Conservation (phyloP, 2,797 vertebrate species). For the Pempheris klunzingeri region DNA sequence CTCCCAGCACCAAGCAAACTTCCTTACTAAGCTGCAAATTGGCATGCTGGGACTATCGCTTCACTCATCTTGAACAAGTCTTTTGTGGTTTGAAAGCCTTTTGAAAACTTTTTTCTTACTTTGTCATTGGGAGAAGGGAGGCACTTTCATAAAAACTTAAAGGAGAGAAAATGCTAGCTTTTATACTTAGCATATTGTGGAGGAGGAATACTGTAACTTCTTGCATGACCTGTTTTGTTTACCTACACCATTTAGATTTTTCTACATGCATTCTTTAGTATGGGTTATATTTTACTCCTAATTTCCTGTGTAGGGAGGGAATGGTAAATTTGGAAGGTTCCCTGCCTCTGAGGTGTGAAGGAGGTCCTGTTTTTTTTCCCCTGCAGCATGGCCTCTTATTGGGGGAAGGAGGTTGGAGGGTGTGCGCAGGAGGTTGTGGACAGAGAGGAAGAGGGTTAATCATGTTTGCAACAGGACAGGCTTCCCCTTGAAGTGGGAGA, state of each 20-base stretch:
- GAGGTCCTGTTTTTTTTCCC: conserved; percentile 47
- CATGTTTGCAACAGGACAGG: conserved; percentile 83
- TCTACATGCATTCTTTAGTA: background rate
- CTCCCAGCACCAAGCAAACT: conserved; percentile 56
- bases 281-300: conserved; percentile 36
- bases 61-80: conserved; percentile 67
- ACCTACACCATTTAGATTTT: background rate
- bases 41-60: conserved; percentile 73
- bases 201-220: conserved; percentile 26
- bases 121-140: conserved; percentile 62
- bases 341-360: conserved; percentile 67
- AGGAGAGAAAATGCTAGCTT: conserved; percentile 34
- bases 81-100: conserved; percentile 73
- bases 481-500: conserved; percentile 86
- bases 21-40: conserved; percentile 75
- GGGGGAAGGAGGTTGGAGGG: conserved; percentile 39
- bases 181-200: conserved; percentile 38
- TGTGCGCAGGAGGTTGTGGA: conserved; percentile 57
- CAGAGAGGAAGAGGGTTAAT: conserved; percentile 81
- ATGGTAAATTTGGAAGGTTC: conserved; percentile 41
- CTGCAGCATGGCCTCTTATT: conserved; percentile 52
- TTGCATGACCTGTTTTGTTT: conserved; percentile 29
- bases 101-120: conserved; percentile 70
- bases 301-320: conserved; percentile 51
- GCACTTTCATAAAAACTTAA: conserved; percentile 42